Base-by-base conservation (phyloP, 2,888 invertebrate species). In the Andrena haemorrhoa region DNA sequence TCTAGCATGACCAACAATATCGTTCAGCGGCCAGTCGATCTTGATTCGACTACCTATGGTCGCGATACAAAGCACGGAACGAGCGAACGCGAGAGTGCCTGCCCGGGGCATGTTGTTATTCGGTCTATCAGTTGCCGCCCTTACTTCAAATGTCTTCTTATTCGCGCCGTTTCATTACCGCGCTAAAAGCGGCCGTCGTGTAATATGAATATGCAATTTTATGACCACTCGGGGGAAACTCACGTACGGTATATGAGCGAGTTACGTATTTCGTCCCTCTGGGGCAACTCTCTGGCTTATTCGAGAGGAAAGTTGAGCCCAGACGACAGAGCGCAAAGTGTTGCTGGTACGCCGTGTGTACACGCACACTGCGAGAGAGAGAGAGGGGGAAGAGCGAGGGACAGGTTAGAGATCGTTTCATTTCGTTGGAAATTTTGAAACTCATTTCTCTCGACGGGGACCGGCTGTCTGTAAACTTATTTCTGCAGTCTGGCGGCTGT, bases 161-260 rank as follows among this genome's bases (percentile, higher is more conserved):
- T 82, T 76, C 81, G 77, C 71, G 71, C 82, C 75, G 79, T 87
- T 87, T 87, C 87, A 87, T 87, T 87, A 84, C 60, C 58, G 58
- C 70, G 65, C 82, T 83, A 79, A 82, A 79, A 77, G 82, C 83
- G 81, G 66, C 80, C 77, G 83, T 79, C 81, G 82, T 69, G 83
- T 87, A 86, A 82, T 87, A 88, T 90, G 89, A 89, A 90, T 90
- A 90, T 90, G 86, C 87, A 86, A 86, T 90, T 89, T 88, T 90
- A 88, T 85, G 86, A 89, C 84, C 82, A 78, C 86, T 86, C 79
- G 74, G 79, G 85, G 81, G 82, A 86, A 88, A 90, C 84, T 86
- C 87, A 78, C 85, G 84, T 82, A 84, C 85, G 56, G 49, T 79
- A 83, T 74, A 75, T 81, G 79, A 75, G 82, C 83, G 73, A 87